These are phyloP conservation scores for Urechis unicinctus DNA, from an alignment of 2,888 invertebrate species.

Conservation along the genomic window DNA sequence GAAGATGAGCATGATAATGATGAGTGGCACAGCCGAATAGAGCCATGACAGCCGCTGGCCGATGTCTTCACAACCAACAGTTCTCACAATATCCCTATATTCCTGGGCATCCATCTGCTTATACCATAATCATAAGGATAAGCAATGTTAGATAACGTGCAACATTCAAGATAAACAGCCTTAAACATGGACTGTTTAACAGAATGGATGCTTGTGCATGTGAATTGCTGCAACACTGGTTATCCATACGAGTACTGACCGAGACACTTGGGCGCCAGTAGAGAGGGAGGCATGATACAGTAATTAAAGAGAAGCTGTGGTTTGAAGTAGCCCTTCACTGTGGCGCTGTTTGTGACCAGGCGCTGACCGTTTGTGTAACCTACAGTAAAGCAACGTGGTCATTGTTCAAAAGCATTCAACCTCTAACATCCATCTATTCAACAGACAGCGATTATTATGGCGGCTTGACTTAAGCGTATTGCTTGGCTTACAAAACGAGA, in stretches of 20 bases:
- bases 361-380: conserved; percentile 29
- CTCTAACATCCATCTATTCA: too few species aligned
- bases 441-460: too few species aligned
- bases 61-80: conserved; percentile 17
- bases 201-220: too few species aligned
- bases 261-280: conserved; percentile 24
- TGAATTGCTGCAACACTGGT: too few species aligned
- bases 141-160: neutral
- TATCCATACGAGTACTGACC: conserved; percentile 16
- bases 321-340: conserved; percentile 22
- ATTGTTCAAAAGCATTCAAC: neutral
- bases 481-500: too few species aligned
- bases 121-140: too few species aligned
- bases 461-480: too few species aligned
- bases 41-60: conserved; percentile 32
- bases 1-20: conserved; percentile 57
- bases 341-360: conserved; percentile 19
- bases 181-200: neutral
- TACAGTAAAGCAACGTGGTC: conserved; percentile 3
- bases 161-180: neutral
- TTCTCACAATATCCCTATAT: conserved; percentile 26
- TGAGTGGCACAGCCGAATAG: conserved; percentile 54
- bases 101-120: conserved; percentile 29
- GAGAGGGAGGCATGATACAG: conserved; percentile 25
- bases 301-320: conserved; percentile 22